A percentile compares a stretch with the other conserved stretches of the same genome.
Conservation (phyloP, 1,140 invertebrate genomes). For the Hesperophylax magnus region DNA sequence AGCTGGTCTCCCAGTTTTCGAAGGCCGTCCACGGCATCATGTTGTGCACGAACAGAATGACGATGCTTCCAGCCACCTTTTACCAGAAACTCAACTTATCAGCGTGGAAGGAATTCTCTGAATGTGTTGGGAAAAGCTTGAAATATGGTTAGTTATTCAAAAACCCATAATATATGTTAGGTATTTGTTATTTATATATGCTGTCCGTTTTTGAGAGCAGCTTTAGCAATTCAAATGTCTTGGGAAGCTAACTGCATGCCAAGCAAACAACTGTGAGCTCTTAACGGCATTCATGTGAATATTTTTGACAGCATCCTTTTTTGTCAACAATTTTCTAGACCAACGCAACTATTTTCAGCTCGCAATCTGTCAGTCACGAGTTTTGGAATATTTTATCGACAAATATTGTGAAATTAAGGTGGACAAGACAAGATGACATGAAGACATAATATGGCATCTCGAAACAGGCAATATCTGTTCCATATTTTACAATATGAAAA, state of each 20-base stretch:
- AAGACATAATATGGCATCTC: no score
- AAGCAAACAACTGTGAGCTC: not conserved
- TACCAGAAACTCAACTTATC: slow-evolving; percentile 76
- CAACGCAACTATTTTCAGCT: not conserved
- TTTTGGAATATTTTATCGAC: no score
- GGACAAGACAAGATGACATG: no score
- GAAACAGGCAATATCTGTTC: no score
- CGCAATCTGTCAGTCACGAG: no score
- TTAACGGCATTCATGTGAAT: not conserved
- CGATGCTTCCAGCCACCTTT: slow-evolving; percentile 76
- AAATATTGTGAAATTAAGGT: no score
- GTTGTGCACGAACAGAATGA: slow-evolving; percentile 78
- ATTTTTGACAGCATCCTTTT: not conserved
- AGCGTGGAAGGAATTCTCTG: slow-evolving; percentile 82
- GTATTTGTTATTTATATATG: not conserved
- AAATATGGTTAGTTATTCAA: slow-evolving; percentile 59
- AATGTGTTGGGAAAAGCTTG: slow-evolving; percentile 76
- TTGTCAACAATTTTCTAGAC: not conserved
- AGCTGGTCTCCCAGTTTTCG: slow-evolving; percentile 72
- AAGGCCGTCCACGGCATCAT: slow-evolving; percentile 81
- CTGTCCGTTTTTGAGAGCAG: not conserved
- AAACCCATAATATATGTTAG: not conserved
- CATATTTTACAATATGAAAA: no score
- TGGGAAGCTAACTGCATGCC: not conserved
- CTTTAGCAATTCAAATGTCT: not conserved